Base-by-base conservation (phyloP, 2,888 invertebrate genomes). In the Podabrus alpinus region DNA sequence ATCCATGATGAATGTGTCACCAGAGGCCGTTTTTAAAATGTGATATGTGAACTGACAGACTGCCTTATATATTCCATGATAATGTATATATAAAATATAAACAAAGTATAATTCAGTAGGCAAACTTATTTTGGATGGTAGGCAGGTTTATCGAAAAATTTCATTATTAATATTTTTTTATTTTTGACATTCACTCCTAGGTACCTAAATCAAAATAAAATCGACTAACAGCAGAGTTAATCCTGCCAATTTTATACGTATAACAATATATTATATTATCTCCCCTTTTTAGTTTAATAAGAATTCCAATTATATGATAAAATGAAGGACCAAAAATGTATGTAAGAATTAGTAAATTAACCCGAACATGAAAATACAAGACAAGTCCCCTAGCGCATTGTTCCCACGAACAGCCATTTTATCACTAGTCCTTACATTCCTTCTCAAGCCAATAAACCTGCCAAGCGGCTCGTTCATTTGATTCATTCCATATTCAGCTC, bases 401-500 rank as follows among this genome's bases (percentile, higher is more conserved):
- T 86, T 86, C 84, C 84, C 85, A 86, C 85, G 86, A 86, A 86
- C 85, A 84, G 83, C 83, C 86, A 85, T 86, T 86, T 86, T 86
- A 86, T 87, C 86, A 86, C 85, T 82, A 84, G 74, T 84, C 84
- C 83, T 83, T 80, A 79, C 82, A 80, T 81, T 82, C 80, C 84
- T 84, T 83, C 82, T 82, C 81, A 81, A 85, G 85, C 85, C 86
- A 86, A 86, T 86, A 86, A 87, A 86, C 84, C 86, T 85, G 85
- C 86, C 85, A 84, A 84, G 83, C 81, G 82, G 83, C 84, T 85
- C 85, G 85, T 84, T 86, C 85, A 85, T 86, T 86, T 86, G 84
- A 86, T 86, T 86, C 87, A 86, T 86, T 87, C 85, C 84, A 86
- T 86, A 87, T 87, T 87, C 87, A 83, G 79, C 81, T 81, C 82